These are phyloP conservation scores for Homalodisca vitripennis DNA, from an alignment of 1,140 invertebrate species.

Conservation along the genomic window DNA sequence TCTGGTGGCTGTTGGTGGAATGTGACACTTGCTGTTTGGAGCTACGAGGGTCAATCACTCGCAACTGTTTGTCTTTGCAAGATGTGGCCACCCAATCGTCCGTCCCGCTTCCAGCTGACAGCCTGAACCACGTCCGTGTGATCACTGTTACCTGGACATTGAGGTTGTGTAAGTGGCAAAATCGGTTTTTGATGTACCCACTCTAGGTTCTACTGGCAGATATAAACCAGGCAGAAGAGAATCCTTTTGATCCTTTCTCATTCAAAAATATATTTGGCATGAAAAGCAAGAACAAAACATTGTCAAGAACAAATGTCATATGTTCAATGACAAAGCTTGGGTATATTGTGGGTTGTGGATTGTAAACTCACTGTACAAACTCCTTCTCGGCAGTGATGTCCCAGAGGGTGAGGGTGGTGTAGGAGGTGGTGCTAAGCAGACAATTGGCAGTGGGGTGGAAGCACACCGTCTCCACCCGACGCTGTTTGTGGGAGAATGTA, in stretches of 20 bases:
- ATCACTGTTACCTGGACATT: constrained; percentile 64
- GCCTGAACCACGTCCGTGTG: constrained; percentile 83
- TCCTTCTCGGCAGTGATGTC: constrained; percentile 82
- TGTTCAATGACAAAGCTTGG: too few relatives aligned
- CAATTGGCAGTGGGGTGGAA: constrained; percentile 88
- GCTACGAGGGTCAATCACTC: constrained; percentile 76
- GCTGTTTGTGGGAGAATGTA: constrained; percentile 75
- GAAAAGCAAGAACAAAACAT: too few relatives aligned
- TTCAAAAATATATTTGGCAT: too few relatives aligned
- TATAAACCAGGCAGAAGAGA: too few relatives aligned
- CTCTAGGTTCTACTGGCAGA: too few relatives aligned
- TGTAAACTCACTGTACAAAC: constrained; percentile 65
- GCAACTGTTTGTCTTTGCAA: constrained; percentile 81
- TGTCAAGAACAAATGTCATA: too few relatives aligned
- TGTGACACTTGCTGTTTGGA: constrained; percentile 59
- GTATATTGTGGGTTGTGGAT: too few relatives aligned
- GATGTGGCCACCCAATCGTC: constrained; percentile 67
- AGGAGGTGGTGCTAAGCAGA: constrained; percentile 76
- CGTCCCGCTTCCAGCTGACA: constrained; percentile 80
- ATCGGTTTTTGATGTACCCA: too few relatives aligned
- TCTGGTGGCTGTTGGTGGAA: constrained; percentile 73
- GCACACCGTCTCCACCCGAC: constrained; percentile 79
- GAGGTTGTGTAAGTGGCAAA: too few relatives aligned
- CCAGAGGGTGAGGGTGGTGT: constrained; percentile 80
- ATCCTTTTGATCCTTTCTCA: too few relatives aligned